Percentiles rank a stretch among this genome's conserved stretches.
These are phyloP conservation scores for Bruchidius siliquastri DNA, from an alignment of 2,888 invertebrate species.

Conservation along the genomic window DNA sequence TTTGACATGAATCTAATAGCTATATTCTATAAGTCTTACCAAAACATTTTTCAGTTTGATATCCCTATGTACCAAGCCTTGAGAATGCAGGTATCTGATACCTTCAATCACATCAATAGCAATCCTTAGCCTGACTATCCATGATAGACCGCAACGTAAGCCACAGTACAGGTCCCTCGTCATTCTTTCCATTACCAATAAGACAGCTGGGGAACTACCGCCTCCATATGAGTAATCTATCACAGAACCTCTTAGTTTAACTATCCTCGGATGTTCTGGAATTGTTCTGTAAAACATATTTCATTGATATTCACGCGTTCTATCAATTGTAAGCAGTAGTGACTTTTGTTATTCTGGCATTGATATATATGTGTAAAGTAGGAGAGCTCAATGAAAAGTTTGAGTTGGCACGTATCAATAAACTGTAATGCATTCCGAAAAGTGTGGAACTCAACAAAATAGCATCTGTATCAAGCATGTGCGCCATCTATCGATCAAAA, in stretches of 20 bases:
- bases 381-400: no score
- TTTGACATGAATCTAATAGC: no score
- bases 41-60: constrained; percentile 87
- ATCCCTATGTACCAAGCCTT: constrained; percentile 83
- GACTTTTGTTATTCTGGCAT: no score
- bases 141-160: constrained; percentile 61
- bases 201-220: constrained; percentile 66
- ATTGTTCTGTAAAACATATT: constrained; percentile 58
- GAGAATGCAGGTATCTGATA: constrained; percentile 82
- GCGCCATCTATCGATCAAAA: no score
- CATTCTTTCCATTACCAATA: constrained; percentile 74
- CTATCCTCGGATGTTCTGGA: constrained; percentile 75
- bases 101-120: constrained; percentile 82
- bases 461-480: no score
- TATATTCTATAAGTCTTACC: constrained; percentile 45
- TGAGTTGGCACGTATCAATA: no score
- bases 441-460: no score
- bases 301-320: no score
- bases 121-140: constrained; percentile 62
- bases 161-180: constrained; percentile 76
- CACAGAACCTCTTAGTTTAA: constrained; percentile 71
- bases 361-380: no score
- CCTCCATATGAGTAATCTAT: constrained; percentile 73
- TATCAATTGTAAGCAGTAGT: no score
- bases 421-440: no score